Base-by-base conservation (phyloP, 2,797 vertebrate species). In the Mormyrus proboscirostris region DNA sequence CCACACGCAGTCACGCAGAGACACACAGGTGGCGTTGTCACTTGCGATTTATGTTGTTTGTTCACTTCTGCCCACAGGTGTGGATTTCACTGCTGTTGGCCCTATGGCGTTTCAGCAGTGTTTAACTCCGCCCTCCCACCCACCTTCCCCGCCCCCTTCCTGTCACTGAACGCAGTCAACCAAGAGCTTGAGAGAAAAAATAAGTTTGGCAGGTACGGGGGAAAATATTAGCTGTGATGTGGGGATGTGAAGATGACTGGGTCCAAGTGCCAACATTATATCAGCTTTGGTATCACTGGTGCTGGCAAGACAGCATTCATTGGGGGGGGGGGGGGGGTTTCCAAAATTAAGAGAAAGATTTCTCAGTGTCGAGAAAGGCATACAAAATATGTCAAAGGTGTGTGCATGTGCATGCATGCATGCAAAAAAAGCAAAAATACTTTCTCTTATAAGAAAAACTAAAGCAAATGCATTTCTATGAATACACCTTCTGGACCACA, bases 1-100 rank as follows among this genome's bases (percentile, higher is more conserved):
- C 33, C 22, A 29, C 38, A 65, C 25, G n/a, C 41, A 51, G 33
- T 25, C 33, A 62, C 55, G n/a, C 76, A 85, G 53, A 84, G 76
- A 85, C 25, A 16, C 88, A 65, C 82, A 89, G 88, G 82, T 89
- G 88, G 22, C 57, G n/a, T 22, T 85, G 82, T 89, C 88, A 89
- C 57, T 65, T 86, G 57, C 53, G 25, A 86, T 89, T 84, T 89
- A 51, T 53, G 33, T 84, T 49, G 51, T 84, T 79, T 89, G 76
- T 59, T 89, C 9, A 51, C 29, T 50, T 85, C 79, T 19, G 22
- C 55, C 76, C 73, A 47, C 82, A 69, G 79, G 55, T 89, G 88
- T 55, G 53, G 82, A 51, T 59, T 73, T 22, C 89, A 16, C 22
- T 29, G 83, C 16, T 62, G 38, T 25, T 8, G 19, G 25, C 14